Evolutionary conservation across 92 coral and sea anemone genomes (phyloP).

Genomic region (Porites evermanni): DNA sequence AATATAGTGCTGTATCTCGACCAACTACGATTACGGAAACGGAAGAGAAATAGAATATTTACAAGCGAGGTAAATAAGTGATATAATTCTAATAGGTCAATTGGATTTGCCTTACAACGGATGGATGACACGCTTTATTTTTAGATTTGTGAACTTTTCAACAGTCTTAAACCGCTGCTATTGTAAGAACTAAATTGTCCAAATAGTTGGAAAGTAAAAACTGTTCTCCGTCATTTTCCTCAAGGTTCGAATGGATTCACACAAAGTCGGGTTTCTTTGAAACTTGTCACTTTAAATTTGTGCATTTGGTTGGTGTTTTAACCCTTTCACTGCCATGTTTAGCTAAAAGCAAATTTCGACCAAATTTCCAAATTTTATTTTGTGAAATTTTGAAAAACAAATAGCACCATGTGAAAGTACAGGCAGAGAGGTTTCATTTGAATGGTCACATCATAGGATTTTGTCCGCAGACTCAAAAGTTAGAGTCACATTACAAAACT

Average conservation of each 20-base stretch:
- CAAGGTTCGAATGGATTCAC: background rate
- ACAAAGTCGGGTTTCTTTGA: background rate
- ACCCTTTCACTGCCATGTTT: too few relatives aligned
- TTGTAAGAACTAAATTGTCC: background rate
- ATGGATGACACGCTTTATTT: background rate
- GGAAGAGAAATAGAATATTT: background rate
- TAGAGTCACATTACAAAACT: too few relatives aligned
- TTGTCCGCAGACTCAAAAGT: too few relatives aligned
- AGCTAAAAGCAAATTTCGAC: too few relatives aligned
- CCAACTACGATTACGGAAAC: background rate
- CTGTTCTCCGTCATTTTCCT: background rate
- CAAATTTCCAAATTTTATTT: too few relatives aligned
- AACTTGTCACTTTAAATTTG: background rate
- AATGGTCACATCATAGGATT: too few relatives aligned
- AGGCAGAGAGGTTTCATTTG: too few relatives aligned
- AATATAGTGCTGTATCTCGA: too few relatives aligned
- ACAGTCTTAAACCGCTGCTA: background rate
- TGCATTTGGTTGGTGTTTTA: too few relatives aligned
- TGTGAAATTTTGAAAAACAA: too few relatives aligned
- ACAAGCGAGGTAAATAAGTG: background rate
- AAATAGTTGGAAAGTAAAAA: background rate
- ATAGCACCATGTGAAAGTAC: too few relatives aligned
- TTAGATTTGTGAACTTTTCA: conserved; percentile 11
- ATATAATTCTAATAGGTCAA: background rate
- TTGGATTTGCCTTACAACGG: background rate